Conservation (phyloP, 2,113 vertebrate species). For the Rousettus leschenaultii region DNA sequence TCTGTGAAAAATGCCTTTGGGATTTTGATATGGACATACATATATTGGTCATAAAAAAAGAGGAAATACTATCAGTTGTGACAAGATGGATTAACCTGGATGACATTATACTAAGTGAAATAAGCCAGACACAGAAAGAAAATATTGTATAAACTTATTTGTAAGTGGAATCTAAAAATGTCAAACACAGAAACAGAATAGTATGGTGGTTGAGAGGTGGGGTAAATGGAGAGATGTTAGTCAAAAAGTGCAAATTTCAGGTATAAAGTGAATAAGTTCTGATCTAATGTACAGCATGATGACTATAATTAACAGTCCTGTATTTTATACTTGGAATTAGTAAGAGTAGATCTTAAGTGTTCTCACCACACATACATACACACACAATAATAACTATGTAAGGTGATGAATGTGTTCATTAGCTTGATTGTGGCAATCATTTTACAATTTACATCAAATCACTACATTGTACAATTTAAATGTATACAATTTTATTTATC, state of each 20-base stretch:
- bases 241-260: not conserved
- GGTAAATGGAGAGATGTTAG: not conserved
- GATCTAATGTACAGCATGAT: not conserved
- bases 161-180: not conserved
- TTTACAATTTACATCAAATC: not conserved
- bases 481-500: not conserved
- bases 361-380: not conserved
- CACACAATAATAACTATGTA: not conserved
- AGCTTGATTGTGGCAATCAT: not conserved
- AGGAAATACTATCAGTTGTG: not conserved
- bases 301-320: not conserved
- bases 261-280: not conserved
- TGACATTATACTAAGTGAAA: not conserved
- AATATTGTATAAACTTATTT: not conserved
- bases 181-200: not conserved
- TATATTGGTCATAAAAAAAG: not conserved
- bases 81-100: not conserved
- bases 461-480: not conserved
- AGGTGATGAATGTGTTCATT: not conserved
- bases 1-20: not conserved
- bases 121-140: not conserved
- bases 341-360: not conserved
- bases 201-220: not conserved
- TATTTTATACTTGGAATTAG: not conserved
- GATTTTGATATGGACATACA: not conserved